Evolutionary conservation across 2,888 invertebrate species (phyloP).

Genomic region (Willowsia nigromaculata): DNA sequence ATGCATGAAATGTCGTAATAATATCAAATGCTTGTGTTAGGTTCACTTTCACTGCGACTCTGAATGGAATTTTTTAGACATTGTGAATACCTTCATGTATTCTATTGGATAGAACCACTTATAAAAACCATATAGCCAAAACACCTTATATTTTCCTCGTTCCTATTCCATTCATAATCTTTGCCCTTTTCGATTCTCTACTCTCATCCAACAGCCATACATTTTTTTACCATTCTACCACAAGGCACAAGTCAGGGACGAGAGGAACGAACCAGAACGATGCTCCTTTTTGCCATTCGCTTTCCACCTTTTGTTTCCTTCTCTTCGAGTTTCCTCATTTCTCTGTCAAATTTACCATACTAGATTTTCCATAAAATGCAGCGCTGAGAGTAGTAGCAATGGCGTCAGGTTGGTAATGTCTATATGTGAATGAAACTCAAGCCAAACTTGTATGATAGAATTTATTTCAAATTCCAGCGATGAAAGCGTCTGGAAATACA

Average conservation of each 20-base stretch:
- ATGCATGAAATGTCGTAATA: slow-evolving; percentile 23
- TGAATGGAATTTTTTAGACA: neutral
- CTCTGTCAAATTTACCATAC: neutral
- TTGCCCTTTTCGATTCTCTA: slow-evolving; percentile 23
- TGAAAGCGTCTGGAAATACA: neutral
- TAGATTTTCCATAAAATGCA: neutral
- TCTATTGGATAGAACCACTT: too few species aligned
- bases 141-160: neutral
- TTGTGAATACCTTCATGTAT: neutral
- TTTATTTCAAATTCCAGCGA: neutral
- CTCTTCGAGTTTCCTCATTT: neutral
- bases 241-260: neutral
- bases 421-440: neutral
- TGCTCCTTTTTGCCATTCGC: neutral
- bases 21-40: neutral
- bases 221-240: neutral
- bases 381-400: neutral
- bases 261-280: neutral
- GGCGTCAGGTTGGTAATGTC: neutral
- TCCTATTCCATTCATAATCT: slow-evolving; percentile 37
- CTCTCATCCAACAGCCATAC: neutral
- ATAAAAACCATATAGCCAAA: too few species aligned
- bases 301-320: neutral
- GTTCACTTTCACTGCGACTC: neutral
- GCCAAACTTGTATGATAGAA: neutral